A percentile compares a stretch with the other conserved stretches of the same genome.
Conservation (phyloP, 53 echinoderm and acorn worm genomes). For the Zoroaster sp. region DNA sequence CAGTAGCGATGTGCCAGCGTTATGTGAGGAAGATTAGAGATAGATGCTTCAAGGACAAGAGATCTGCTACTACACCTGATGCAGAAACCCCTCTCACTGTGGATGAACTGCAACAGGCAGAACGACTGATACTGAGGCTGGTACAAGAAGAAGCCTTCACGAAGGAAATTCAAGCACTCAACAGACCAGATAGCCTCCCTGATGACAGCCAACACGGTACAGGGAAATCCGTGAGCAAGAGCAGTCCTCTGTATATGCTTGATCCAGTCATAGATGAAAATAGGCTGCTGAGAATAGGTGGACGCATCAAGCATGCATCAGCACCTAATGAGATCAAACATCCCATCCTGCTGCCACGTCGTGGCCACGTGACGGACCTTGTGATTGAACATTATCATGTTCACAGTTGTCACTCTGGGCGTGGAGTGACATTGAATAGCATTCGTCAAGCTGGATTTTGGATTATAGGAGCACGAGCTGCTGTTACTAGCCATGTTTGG, state of each 20-base stretch:
- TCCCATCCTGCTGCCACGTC: conserved; percentile 33
- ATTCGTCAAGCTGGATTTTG: conserved; percentile 26
- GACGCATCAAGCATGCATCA: conserved; percentile 20
- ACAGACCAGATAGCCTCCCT: background rate
- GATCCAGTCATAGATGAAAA: conserved; percentile 30
- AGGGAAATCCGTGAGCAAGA: conserved; percentile 1
- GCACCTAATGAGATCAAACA: conserved; percentile 15
- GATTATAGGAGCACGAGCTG: background rate
- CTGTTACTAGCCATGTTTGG: conserved; percentile 3
- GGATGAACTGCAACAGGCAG: conserved; percentile 27
- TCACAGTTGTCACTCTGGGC: background rate
- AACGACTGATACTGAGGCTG: conserved; percentile 47
- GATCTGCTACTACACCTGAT: background rate
- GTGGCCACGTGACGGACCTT: conserved; percentile 2
- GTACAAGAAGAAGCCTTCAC: conserved; percentile 51
- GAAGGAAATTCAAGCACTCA: conserved; percentile 43
- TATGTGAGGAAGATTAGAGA: conserved; percentile 1
- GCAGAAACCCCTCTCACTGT: conserved; percentile 5
- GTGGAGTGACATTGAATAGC: conserved; percentile 19
- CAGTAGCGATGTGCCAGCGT: conserved; percentile 49
- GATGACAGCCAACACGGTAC: background rate
- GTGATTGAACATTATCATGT: conserved; percentile 9
- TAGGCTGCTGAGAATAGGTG: conserved; percentile 8
- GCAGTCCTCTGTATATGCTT: conserved; percentile 21
- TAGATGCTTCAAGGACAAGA: background rate